Percentiles rank a stretch among this genome's conserved stretches.
phyloP scores from a whole-genome alignment of 2,113 vertebrate species.

The Colinus virginianus region DNA sequence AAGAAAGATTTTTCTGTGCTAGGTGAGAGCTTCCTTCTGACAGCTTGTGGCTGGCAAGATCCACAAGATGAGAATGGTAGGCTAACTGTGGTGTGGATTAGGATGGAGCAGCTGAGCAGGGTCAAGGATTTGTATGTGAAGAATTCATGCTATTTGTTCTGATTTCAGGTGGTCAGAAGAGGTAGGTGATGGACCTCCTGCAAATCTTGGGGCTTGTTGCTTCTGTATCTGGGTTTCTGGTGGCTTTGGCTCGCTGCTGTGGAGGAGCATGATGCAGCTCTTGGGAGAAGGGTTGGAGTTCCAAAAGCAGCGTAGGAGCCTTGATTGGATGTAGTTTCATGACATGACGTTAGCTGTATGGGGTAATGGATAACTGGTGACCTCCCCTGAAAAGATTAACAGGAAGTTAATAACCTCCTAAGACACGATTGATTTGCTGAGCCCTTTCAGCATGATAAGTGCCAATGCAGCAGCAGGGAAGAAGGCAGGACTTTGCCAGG shows the following conservation, averaged over 20 bases:
- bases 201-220: neutral
- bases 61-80: neutral
- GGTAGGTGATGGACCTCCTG: neutral
- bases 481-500: neutral
- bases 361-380: neutral
- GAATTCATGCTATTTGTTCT: neutral
- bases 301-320: neutral
- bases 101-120: neutral
- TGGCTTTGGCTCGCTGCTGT: neutral
- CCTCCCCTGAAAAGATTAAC: neutral
- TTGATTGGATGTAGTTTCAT: neutral
- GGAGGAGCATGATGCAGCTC: neutral
- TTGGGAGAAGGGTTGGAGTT: neutral
- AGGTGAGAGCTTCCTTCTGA: neutral
- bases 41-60: neutral
- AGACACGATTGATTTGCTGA: neutral
- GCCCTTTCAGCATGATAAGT: fast-evolving
- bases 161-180: neutral
- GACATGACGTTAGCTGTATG: neutral
- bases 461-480: neutral
- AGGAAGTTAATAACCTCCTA: neutral
- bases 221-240: neutral
- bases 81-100: neutral
- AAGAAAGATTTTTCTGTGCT: neutral
- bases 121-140: neutral